Evolutionary conservation across 1,140 invertebrate species (phyloP), one percentile per base, ranked within the genome.

Genomic region (Helicorthomorpha holstii): DNA sequence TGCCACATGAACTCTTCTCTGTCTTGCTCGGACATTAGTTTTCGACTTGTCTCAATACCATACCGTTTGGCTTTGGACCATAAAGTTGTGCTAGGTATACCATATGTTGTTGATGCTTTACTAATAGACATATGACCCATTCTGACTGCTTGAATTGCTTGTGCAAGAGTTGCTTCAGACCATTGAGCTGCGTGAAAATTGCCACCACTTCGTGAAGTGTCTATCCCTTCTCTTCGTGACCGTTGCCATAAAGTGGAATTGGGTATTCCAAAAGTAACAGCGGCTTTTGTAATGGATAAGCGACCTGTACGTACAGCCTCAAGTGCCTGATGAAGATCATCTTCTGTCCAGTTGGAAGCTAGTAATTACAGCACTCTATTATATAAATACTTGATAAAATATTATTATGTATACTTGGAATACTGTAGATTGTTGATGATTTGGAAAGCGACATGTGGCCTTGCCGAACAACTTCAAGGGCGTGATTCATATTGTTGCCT

Each of bases 131-230:
- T 79, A 26, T 25, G 49, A 34, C 85, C 84, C 47, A 78, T 77
- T 54, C 84, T 73, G 57, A 90, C 88, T 51, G 84, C 81, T 63
- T 84, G 82, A 38, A 89, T 72, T 51, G 85, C 86, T 59, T 88
- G 83, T 10, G 79, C 81, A 85, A 80, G 75, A 62, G 82, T 81
- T 49, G 89, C 71, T 66, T 89, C 85, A 52, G 83, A 82, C 23
- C 82, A 81, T 27, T 79, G 80, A 84, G 85, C 89, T 2, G 83
- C 78, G n/a, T 84, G 87, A 16, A 85, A 84, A n/a, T 84, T 83
- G 70, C 87, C 87, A 69, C 88, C 88, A 1, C 85, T 85, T 26
- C 84, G 82, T 22, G 85, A 83, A 58, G 89, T 68, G 56, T 85
- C 75, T 60, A 90, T 90, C 48, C 85, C 85, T 68, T 90, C 85